phyloP scores from a whole-genome alignment of 2,797 vertebrate species.

The Hippocampus kuda region DNA sequence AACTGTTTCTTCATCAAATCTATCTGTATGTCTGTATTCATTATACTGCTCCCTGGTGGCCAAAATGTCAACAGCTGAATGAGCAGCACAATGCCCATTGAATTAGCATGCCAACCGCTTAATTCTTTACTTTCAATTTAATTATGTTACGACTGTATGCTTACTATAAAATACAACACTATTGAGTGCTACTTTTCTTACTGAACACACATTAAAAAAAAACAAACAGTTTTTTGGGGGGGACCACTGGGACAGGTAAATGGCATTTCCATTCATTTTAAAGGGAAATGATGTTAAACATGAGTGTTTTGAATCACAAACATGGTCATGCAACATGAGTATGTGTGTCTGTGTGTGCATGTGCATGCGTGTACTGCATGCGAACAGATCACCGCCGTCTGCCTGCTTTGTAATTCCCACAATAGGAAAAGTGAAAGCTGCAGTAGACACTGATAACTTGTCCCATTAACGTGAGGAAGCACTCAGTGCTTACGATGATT shows the following conservation, averaged over 20 bases:
- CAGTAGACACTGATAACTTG: constrained; percentile 53
- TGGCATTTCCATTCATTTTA: background rate
- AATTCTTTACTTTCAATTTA: background rate
- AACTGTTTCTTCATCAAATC: background rate
- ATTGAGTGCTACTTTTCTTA: background rate
- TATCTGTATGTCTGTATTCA: too few species aligned
- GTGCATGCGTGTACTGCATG: background rate
- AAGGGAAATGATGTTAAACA: background rate
- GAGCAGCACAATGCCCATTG: background rate
- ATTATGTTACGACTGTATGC: background rate
- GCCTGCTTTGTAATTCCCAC: constrained; percentile 5
- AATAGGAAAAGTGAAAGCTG: constrained; percentile 8
- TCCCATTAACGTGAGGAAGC: constrained; percentile 43
- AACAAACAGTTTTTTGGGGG: background rate
- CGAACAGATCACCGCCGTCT: background rate
- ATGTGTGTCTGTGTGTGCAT: background rate
- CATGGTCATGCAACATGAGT: background rate
- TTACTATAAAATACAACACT: background rate
- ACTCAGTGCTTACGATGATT: constrained; percentile 25
- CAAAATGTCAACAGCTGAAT: background rate
- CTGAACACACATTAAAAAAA: background rate
- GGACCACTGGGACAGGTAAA: background rate
- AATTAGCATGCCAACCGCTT: background rate
- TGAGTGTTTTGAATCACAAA: background rate
- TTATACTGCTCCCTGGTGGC: background rate